Conservation (phyloP, 2,113 vertebrate species). For the Corydoras maculifer region DNA sequence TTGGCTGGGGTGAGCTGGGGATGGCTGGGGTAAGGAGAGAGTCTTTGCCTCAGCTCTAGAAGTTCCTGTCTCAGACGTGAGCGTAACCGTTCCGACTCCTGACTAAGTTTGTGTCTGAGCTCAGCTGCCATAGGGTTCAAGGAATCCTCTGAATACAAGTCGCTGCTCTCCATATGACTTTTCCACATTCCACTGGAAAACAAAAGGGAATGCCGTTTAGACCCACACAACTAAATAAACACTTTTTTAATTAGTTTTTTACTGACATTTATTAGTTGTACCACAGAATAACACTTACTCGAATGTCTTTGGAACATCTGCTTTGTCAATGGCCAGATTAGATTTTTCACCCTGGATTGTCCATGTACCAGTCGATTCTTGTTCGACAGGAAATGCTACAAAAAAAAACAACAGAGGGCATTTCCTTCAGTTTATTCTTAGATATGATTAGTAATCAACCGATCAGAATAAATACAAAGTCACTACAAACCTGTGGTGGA, state of each 20-base stretch:
- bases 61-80: constrained; percentile 71
- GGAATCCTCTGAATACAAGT: constrained; percentile 57
- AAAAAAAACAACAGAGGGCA: background rate
- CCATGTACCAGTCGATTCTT: constrained; percentile 50
- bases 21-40: constrained; percentile 65
- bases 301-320: constrained; percentile 55
- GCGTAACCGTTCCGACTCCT: constrained; percentile 61
- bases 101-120: constrained; percentile 48
- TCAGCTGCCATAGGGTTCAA: constrained; percentile 48
- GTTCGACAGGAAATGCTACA: constrained; percentile 56
- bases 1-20: constrained; percentile 57
- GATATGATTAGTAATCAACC: background rate
- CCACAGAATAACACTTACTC: constrained; percentile 48
- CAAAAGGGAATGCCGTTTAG: constrained; percentile 3
- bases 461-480: background rate
- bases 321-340: constrained; percentile 61
- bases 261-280: background rate
- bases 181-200: constrained; percentile 64
- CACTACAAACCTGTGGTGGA: constrained; percentile 54
- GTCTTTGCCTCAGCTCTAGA: constrained; percentile 61
- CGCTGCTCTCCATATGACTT: constrained; percentile 60
- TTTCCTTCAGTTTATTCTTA: background rate
- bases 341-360: constrained; percentile 59
- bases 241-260: too few species aligned
- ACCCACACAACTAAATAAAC: background rate